A percentile compares a stretch with the other conserved stretches of the same genome.
Evolutionary conservation across 2,797 vertebrate genomes (phyloP).

Genomic region (Pseudochirops cupreus): DNA sequence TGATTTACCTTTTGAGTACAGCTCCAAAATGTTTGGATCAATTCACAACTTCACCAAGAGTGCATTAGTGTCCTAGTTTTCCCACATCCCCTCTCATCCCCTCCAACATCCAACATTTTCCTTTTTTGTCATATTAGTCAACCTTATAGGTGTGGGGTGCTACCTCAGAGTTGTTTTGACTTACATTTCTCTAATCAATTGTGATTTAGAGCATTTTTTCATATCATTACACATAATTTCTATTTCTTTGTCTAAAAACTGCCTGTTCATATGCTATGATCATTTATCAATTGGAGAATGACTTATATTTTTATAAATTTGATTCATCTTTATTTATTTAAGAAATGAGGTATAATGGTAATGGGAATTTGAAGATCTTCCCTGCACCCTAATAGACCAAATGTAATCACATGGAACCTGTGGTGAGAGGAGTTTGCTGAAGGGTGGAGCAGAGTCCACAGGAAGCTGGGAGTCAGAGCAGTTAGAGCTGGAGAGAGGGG

Average conservation of each 20-base stretch:
- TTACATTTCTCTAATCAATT: too few relatives aligned
- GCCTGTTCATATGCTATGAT: neutral
- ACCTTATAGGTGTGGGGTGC: too few relatives aligned
- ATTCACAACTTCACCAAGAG: neutral
- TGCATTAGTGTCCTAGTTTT: neutral
- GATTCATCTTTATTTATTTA: neutral
- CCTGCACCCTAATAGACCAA: neutral
- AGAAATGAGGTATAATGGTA: neutral
- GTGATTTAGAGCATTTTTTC: too few relatives aligned
- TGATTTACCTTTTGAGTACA: neutral
- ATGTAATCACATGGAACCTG: neutral
- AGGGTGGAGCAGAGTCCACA: too few relatives aligned
- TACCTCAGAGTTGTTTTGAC: too few relatives aligned
- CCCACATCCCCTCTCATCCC: neutral
- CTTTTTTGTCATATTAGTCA: neutral
- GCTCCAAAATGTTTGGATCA: neutral
- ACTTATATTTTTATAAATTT: neutral
- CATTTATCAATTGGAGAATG: neutral
- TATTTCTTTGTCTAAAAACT: too few relatives aligned
- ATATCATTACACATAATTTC: too few relatives aligned
- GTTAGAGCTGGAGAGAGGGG: too few relatives aligned
- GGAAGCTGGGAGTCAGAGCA: too few relatives aligned
- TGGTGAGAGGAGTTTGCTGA: too few relatives aligned
- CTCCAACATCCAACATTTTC: neutral
- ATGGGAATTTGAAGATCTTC: too few relatives aligned